A percentile compares a stretch with the other conserved stretches of the same genome.
These are phyloP conservation scores for Caiman crocodilus DNA, from an alignment of 2,797 vertebrate species.

Conservation along the genomic window DNA sequence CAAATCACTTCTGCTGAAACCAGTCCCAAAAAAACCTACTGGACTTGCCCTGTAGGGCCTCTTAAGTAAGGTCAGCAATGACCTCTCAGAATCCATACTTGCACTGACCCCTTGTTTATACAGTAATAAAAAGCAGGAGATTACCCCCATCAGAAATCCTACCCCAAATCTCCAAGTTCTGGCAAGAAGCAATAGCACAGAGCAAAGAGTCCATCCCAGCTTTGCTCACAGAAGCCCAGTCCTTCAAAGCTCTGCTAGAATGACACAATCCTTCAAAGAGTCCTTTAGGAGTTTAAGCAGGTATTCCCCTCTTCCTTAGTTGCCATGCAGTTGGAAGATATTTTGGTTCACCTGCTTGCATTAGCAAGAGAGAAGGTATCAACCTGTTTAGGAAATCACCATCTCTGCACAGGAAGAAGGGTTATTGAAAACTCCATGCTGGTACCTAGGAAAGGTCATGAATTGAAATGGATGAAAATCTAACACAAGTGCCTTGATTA, in stretches of 20 bases:
- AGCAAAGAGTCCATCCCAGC: rapidly evolving
- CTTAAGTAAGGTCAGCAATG: neutral
- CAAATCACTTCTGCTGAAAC: too few relatives aligned
- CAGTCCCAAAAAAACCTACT: too few relatives aligned
- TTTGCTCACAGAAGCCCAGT: rapidly evolving
- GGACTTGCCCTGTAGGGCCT: too few relatives aligned
- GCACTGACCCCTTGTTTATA: neutral
- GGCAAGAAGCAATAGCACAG: rapidly evolving
- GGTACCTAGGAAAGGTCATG: neutral
- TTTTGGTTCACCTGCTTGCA: neutral
- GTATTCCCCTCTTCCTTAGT: rapidly evolving
- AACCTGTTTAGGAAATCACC: rapidly evolving
- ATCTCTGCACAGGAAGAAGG: neutral
- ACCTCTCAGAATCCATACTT: rapidly evolving
- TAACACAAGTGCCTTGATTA: neutral
- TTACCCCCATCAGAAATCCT: neutral
- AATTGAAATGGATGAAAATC: neutral
- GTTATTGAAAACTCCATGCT: neutral
- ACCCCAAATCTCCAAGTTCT: neutral
- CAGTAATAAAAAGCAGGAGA: rapidly evolving
- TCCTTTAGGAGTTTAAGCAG: neutral
- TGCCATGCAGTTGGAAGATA: neutral
- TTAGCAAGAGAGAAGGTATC: neutral
- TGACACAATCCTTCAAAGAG: neutral
- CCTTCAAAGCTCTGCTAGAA: rapidly evolving